Conservation (phyloP, 2,113 vertebrate genomes). For the Rutilus rutilus region DNA sequence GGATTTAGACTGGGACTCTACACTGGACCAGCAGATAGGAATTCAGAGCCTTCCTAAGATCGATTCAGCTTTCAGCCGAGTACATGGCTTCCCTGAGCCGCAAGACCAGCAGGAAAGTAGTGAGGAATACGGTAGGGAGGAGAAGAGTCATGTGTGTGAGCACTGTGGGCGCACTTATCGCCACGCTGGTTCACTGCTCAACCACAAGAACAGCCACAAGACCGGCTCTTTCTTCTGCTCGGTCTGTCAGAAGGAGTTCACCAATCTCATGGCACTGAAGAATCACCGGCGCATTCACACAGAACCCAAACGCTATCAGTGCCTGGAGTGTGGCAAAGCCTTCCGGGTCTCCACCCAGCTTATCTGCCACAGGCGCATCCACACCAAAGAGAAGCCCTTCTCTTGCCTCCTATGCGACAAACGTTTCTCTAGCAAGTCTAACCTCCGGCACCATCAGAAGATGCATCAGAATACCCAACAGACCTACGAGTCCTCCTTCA, state of each 20-base stretch:
- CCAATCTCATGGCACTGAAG: conserved; percentile 80
- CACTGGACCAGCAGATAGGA: conserved; percentile 64
- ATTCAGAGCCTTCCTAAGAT: conserved; percentile 60
- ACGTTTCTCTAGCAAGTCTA: conserved; percentile 79
- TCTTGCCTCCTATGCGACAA: conserved; percentile 75
- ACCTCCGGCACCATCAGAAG: conserved; percentile 84
- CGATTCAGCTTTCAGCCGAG: conserved; percentile 62
- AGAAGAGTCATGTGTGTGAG: conserved; percentile 78
- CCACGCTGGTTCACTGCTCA: conserved; percentile 78
- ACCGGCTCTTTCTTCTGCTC: conserved; percentile 76
- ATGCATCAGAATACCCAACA: conserved; percentile 79
- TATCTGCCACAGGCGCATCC: conserved; percentile 78
- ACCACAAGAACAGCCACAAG: conserved; percentile 83
- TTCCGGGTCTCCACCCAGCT: conserved; percentile 82
- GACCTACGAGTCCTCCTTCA: conserved; percentile 77
- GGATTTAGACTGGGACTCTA: conserved; percentile 64
- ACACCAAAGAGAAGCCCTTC: conserved; percentile 82
- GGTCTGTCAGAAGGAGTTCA: conserved; percentile 79
- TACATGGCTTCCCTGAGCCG: conserved; percentile 50
- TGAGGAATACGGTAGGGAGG: conserved; percentile 38
- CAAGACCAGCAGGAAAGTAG: conserved; percentile 51
- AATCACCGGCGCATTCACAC: conserved; percentile 82
- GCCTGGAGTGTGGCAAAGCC: conserved; percentile 82
- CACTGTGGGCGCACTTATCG: conserved; percentile 79
- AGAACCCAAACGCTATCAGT: conserved; percentile 85